A percentile compares a stretch with the other conserved stretches of the same genome.
Evolutionary conservation across 2,888 invertebrate genomes (phyloP).

Genomic region (Coleophora deauratella): DNA sequence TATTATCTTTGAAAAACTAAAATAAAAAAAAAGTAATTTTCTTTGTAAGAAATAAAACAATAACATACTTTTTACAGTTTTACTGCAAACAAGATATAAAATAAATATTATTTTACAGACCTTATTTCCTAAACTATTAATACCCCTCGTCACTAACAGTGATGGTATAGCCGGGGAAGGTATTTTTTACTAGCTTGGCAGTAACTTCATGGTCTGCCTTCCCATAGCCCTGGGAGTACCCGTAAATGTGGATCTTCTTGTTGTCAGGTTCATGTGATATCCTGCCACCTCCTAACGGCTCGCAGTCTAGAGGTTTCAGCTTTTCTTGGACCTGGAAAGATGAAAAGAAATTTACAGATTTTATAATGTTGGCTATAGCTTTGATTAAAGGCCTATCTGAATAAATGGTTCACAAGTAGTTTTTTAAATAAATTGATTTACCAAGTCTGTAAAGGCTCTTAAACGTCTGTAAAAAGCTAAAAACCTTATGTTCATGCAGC

Average conservation of each 20-base stretch:
- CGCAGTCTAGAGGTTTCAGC: conserved; percentile 76
- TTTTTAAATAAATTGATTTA: not conserved
- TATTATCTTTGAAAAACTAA: no score
- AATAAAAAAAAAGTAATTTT: no score
- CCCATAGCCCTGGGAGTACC: conserved; percentile 94
- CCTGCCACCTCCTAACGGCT: conserved; percentile 94
- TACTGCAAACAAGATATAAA: no score
- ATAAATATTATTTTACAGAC: no score
- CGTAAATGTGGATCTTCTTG: conserved; percentile 90
- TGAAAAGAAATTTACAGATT: not conserved
- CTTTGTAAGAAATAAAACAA: no score
- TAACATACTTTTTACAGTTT: no score
- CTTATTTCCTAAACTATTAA: conserved; percentile 35
- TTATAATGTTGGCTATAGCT: not conserved
- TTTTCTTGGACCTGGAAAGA: conserved; percentile 50
- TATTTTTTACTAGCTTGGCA: conserved; percentile 81
- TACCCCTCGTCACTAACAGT: conserved; percentile 91
- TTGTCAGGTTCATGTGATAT: conserved; percentile 86
- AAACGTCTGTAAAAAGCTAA: no score
- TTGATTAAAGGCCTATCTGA: not conserved
- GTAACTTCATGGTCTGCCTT: conserved; percentile 90
- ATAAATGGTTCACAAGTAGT: not conserved
- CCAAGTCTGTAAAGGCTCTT: no score
- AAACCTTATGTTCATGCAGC: no score
- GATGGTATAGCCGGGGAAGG: conserved; percentile 83